Evolutionary conservation across 2,113 vertebrate species (phyloP).

Genomic region (Chamaea fasciata): DNA sequence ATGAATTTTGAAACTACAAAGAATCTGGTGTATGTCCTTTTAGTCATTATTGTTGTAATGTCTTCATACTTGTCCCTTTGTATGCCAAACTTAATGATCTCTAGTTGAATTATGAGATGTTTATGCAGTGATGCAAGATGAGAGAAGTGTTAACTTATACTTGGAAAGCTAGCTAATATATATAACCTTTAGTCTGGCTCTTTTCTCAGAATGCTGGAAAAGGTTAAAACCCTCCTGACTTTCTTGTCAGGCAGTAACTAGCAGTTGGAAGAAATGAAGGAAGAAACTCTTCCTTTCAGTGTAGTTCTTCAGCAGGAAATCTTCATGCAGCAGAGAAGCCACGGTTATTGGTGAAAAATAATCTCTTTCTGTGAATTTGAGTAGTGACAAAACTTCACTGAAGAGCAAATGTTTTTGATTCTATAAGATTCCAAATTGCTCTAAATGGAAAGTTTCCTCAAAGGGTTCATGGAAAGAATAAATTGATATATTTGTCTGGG

Average conservation of each 20-base stretch:
- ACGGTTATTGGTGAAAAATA: neutral
- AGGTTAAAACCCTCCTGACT: constrained; percentile 3
- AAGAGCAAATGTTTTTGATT: neutral
- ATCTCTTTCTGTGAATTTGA: neutral
- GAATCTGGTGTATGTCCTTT: neutral
- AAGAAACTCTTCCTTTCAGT: neutral
- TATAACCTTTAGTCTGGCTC: constrained; percentile 9
- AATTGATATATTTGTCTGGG: neutral
- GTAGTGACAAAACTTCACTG: neutral
- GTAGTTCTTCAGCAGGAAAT: neutral
- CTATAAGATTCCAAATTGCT: neutral
- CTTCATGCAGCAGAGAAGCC: neutral
- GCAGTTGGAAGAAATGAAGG: neutral
- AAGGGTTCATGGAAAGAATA: neutral
- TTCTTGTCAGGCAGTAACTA: neutral
- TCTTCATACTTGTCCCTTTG: neutral
- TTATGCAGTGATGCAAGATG: constrained; percentile 12
- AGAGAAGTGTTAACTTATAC: constrained; percentile 25
- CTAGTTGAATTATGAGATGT: neutral
- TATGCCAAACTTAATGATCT: neutral
- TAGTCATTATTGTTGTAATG: neutral
- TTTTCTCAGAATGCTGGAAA: constrained; percentile 10
- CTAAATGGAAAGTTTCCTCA: neutral
- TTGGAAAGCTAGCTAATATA: neutral
- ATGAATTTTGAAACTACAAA: neutral